phyloP scores from a whole-genome alignment of 37 sponge, comb jelly and placozoan species.

The Spongia lamella region DNA sequence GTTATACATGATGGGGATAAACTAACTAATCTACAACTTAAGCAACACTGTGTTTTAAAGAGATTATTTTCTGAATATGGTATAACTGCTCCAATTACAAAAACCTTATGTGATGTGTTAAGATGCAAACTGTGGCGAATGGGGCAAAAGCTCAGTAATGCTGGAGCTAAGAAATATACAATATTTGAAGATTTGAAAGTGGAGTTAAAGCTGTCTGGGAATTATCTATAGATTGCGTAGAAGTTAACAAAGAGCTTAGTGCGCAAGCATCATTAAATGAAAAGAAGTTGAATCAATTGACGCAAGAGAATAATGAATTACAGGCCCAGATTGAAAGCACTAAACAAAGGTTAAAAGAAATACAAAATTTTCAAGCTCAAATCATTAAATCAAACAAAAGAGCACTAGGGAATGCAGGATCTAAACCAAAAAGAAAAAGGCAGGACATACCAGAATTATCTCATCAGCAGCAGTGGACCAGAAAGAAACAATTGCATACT shows the following conservation, averaged over 20 bases:
- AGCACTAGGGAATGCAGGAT: not conserved
- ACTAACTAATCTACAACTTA: too few relatives aligned
- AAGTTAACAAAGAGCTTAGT: not conserved
- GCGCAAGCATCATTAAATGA: too few relatives aligned
- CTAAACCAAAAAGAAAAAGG: too few relatives aligned
- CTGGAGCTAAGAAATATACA: not conserved
- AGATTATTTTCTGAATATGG: not conserved
- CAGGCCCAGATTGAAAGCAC: not conserved
- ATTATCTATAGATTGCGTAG: not conserved
- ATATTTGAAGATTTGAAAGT: not conserved
- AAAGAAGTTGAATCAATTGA: not conserved
- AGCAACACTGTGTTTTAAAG: too few relatives aligned
- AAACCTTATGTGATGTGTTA: not conserved
- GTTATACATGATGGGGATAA: too few relatives aligned
- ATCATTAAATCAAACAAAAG: not conserved
- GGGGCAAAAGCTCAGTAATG: not conserved
- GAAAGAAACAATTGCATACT: not conserved
- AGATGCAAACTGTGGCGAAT: not conserved
- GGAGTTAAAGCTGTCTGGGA: not conserved
- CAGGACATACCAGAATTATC: not conserved
- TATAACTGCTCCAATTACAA: not conserved
- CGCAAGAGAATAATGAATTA: not conserved
- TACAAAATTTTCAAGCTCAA: not conserved
- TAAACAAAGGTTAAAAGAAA: too few relatives aligned
- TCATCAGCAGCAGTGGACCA: not conserved